A percentile compares a stretch with the other conserved stretches of the same genome.
Conservation (phyloP, 1,140 invertebrate species). For the Philopotamus ludificatus region DNA sequence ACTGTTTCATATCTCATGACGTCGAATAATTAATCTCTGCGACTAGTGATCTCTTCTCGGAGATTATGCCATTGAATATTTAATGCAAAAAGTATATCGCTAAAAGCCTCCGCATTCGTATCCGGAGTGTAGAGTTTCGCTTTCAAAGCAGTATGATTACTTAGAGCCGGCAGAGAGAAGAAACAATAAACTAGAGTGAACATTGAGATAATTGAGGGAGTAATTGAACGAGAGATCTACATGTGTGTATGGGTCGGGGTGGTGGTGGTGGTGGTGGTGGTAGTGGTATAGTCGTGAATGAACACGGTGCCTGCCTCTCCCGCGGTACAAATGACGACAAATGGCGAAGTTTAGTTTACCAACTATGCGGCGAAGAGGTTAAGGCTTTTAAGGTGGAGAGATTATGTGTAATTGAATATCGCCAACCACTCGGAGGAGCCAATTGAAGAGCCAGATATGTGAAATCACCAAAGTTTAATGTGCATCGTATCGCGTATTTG, state of each 20-base stretch:
- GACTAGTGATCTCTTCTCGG: too few species aligned
- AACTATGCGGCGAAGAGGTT: conserved; percentile 7
- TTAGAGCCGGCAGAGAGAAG: conserved; percentile 26
- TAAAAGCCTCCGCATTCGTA: conserved; percentile 25
- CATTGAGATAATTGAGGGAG: conserved; percentile 41
- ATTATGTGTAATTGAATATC: conserved; percentile 16
- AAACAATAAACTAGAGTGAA: conserved; percentile 42
- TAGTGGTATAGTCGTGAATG: not conserved
- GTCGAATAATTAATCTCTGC: too few species aligned
- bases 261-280: conserved; percentile 14
- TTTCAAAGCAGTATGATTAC: conserved; percentile 39
- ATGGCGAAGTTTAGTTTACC: conserved; percentile 28
- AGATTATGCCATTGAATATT: too few species aligned
- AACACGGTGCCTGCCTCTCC: not conserved
- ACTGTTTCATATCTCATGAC: too few species aligned
- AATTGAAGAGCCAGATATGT: conserved; percentile 6
- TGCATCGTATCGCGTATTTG: too few species aligned
- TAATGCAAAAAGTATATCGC: too few species aligned
- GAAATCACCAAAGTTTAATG: too few species aligned
- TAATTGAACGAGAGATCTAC: conserved; percentile 38
- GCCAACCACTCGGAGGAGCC: conserved; percentile 2
- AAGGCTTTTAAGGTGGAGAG: conserved; percentile 19
- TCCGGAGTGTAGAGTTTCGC: conserved; percentile 37
- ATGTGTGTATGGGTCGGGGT: not conserved
- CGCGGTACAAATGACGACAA: conserved; percentile 17